Conservation (phyloP, 1,140 invertebrate species). For the Zaprionus gabonicus region DNA sequence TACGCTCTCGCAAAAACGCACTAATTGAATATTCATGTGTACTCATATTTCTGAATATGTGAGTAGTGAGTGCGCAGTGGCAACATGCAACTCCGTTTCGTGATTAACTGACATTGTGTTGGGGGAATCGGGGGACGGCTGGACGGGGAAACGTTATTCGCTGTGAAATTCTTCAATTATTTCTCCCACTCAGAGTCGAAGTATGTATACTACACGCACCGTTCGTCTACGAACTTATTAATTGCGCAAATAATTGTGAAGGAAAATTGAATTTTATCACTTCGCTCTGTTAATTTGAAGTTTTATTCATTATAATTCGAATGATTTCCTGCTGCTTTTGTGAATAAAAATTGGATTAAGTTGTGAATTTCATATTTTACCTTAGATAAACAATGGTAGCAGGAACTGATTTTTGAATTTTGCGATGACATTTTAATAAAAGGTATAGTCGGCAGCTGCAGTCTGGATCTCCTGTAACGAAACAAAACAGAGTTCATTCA, state of each 20-base stretch:
- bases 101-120: constrained; percentile 73
- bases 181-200: constrained; percentile 38
- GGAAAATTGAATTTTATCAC: constrained; percentile 26
- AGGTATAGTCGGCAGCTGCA: not conserved
- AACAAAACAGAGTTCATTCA: not conserved
- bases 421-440: not conserved
- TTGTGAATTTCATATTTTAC: not conserved
- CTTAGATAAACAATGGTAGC: not conserved
- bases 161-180: constrained; percentile 60
- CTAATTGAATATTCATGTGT: constrained; percentile 63
- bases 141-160: constrained; percentile 37
- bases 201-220: constrained; percentile 54
- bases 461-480: not conserved
- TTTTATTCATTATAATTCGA: constrained; percentile 18
- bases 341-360: not conserved
- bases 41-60: constrained; percentile 51
- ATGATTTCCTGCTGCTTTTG: not conserved
- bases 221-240: constrained; percentile 56
- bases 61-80: constrained; percentile 41
- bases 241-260: constrained; percentile 64
- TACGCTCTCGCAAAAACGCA: constrained; percentile 38
- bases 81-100: constrained; percentile 68
- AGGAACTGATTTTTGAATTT: not conserved
- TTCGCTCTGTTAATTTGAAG: constrained; percentile 29
- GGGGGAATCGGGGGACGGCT: constrained; percentile 15